phyloP scores from a whole-genome alignment of 2,113 vertebrate genomes.

The Phoenicopterus ruber region DNA sequence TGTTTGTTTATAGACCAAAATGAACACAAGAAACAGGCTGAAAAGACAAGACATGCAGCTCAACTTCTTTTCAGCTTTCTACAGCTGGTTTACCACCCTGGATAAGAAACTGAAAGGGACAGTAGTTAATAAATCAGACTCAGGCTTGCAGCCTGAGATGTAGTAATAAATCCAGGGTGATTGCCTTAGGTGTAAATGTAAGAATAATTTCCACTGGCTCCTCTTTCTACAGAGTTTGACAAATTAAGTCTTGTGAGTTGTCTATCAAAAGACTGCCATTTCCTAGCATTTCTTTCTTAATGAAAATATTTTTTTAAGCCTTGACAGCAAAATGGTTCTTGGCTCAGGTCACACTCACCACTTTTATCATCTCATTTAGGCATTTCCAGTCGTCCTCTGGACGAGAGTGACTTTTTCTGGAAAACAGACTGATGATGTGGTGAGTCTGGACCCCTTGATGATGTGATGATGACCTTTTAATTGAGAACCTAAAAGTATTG shows the following conservation, averaged over 20 bases:
- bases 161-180: neutral
- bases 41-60: neutral
- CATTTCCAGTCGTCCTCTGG: neutral
- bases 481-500: neutral
- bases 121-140: slow-evolving; percentile 6
- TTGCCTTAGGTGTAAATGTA: neutral
- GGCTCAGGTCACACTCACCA: neutral
- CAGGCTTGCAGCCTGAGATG: neutral
- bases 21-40: neutral
- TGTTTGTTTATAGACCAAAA: slow-evolving; percentile 40
- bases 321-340: neutral
- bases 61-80: neutral
- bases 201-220: neutral
- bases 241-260: neutral
- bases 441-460: neutral
- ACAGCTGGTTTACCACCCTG: neutral
- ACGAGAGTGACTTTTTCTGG: neutral
- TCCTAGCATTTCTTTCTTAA: neutral
- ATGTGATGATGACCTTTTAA: neutral
- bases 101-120: neutral
- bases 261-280: neutral
- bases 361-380: neutral
- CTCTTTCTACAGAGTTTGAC: neutral
- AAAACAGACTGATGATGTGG: neutral
- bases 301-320: neutral